Base-by-base conservation (phyloP, 2,888 invertebrate genomes). In the Drosophila quasianomalipes region DNA sequence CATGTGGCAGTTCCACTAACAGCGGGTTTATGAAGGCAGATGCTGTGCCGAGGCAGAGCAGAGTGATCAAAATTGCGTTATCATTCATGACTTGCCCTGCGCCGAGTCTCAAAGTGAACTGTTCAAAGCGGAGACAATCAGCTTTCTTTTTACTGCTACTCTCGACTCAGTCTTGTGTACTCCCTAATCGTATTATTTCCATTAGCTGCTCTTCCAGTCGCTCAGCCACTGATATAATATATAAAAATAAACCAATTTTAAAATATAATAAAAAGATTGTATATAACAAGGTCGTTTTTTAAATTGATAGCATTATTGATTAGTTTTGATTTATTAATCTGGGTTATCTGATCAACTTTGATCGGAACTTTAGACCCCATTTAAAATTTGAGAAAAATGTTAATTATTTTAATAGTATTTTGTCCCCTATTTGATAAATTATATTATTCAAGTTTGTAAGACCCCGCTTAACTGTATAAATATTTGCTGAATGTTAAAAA, bases 1-100 rank as follows among this genome's bases (percentile, higher is more conserved):
- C 93, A 73, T 85, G 81, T 0, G 85, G 69, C 22, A 91, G 62
- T 30, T 89, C 65, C 12, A 91, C 80, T 2, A 90, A 41, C 16
- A 89, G 53, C 0, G 79, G 76, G 66, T 83, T 79, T 6, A 57
- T 35, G 5, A 19, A 37, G 4, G 39, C 57, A 41, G 33, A 51
- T 39, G 58, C 37, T 28, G 19, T 16, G 22, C 33, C 19, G 3
- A 77, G 28, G 47, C 61, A 52, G 10, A 62, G 4, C 10, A 79
- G 22, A 16, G 26, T 30, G 28, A 37, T 41, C 7, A 22, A n/a
- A 26, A 63, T 2, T 12, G 12, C 12, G 7, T 39, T 47, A 16
- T 16, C 28, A 9, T 55, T 55, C 76, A 77, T 77, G 69, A 47
- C 52, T 16, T 51, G 31, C 28, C 2, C 61, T n/a, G 33, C 0